Evolutionary conservation across 92 coral and sea anemone genomes (phyloP).

Genomic region (Plumapathes pennacea): DNA sequence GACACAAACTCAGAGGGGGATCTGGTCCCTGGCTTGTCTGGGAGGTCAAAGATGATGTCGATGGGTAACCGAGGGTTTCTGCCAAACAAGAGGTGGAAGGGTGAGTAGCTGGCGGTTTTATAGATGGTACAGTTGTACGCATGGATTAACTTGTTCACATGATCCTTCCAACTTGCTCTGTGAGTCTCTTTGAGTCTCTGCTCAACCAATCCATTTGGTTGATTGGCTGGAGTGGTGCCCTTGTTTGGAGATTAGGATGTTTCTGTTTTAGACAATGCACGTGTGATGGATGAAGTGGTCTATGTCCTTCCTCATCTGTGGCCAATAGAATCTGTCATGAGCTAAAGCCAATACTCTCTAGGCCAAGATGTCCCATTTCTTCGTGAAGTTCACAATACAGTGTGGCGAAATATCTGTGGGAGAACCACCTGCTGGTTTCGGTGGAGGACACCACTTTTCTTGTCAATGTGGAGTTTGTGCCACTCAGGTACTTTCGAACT

Average conservation of each 20-base stretch:
- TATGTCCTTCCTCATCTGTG: slow-evolving; percentile 38
- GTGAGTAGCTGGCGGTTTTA: slow-evolving; percentile 9
- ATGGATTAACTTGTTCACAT: slow-evolving; percentile 11
- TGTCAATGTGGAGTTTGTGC: slow-evolving; percentile 43
- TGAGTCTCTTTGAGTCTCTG: slow-evolving; percentile 17
- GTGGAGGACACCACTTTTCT: slow-evolving; percentile 17
- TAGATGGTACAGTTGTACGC: slow-evolving; percentile 14
- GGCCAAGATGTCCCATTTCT: slow-evolving; percentile 54
- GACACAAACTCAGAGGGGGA: not conserved
- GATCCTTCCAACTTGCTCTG: slow-evolving; percentile 16
- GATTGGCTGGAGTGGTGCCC: slow-evolving; percentile 42
- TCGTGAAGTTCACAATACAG: slow-evolving; percentile 50
- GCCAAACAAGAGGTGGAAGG: slow-evolving; percentile 15
- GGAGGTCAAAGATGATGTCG: slow-evolving; percentile 6
- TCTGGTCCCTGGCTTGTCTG: slow-evolving; percentile 1
- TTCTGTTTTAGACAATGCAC: slow-evolving; percentile 23
- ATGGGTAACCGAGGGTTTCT: slow-evolving; percentile 18
- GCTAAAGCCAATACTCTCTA: slow-evolving; percentile 24
- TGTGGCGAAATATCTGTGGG: slow-evolving; percentile 14
- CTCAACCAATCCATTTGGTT: too few relatives aligned
- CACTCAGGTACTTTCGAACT: slow-evolving; percentile 48
- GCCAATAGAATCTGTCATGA: slow-evolving; percentile 36
- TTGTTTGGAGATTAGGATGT: slow-evolving; percentile 19
- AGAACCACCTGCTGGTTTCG: slow-evolving; percentile 38
- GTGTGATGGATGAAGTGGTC: slow-evolving; percentile 38